Percentiles rank a stretch among this genome's conserved stretches.
Conservation (phyloP, 2,888 invertebrate species). For the Taenaris catops region DNA sequence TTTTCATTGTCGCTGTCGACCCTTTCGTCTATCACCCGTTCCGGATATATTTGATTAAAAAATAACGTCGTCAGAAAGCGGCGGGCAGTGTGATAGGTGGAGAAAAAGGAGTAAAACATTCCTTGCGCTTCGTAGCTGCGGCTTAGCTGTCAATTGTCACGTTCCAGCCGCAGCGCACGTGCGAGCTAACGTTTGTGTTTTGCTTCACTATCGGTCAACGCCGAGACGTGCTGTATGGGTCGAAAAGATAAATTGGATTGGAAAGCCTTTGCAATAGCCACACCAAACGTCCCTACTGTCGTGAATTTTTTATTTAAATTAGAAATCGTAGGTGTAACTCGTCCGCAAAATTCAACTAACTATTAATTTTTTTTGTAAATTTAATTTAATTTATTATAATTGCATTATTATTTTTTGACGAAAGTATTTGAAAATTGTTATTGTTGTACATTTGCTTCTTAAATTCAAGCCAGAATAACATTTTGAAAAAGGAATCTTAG, state of each 20-base stretch:
- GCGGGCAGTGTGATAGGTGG: conserved; percentile 43
- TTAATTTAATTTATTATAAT: no score
- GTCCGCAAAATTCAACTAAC: no score
- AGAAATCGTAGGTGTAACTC: no score
- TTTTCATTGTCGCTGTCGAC: conserved; percentile 68
- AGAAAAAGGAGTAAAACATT: conserved; percentile 67
- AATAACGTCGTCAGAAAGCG: conserved; percentile 80
- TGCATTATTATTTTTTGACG: no score
- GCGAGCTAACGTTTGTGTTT: conserved; percentile 50
- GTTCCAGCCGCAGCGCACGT: conserved; percentile 36
- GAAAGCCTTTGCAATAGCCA: conserved; percentile 12
- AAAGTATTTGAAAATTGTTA: no score
- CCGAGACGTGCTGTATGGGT: conserved; percentile 28
- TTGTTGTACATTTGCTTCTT: no score
- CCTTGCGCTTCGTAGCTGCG: conserved; percentile 39
- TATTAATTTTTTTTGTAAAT: no score
- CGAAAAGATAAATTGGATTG: conserved; percentile 22
- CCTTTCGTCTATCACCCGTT: conserved; percentile 76
- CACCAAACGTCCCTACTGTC: no score
- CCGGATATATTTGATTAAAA: conserved; percentile 81
- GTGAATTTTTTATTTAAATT: no score
- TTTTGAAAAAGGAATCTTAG: no score
- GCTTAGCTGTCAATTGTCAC: conserved; percentile 76
- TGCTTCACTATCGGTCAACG: conserved; percentile 64
- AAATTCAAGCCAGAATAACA: no score